A percentile compares a stretch with the other conserved stretches of the same genome.
These are phyloP conservation scores for Melanotaenia duboulayi DNA, from an alignment of 2,113 vertebrate species.

Conservation along the genomic window DNA sequence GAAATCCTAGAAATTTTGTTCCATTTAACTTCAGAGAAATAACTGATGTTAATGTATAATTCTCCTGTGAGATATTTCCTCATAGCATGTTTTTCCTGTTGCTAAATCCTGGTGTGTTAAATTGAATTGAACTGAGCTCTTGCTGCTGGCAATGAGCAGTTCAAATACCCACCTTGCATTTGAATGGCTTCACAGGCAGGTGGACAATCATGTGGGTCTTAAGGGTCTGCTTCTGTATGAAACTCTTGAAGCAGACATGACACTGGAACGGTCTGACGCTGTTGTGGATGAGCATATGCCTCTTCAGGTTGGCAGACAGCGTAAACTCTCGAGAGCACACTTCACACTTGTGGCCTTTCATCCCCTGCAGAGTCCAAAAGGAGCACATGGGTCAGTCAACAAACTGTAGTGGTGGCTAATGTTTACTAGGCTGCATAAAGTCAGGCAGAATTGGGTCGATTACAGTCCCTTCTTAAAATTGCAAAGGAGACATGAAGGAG, in stretches of 20 bases:
- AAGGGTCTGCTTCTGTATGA: constrained; percentile 98
- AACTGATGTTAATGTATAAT: neutral
- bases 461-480: too few species aligned
- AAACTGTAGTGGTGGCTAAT: too few species aligned
- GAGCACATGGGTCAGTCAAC: neutral
- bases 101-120: constrained; percentile 22
- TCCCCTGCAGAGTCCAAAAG: constrained; percentile 82
- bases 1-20: too few species aligned
- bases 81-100: neutral
- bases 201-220: constrained; percentile 99
- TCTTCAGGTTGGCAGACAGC: constrained; percentile 97
- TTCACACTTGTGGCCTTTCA: constrained; percentile 98
- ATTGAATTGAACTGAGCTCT: neutral
- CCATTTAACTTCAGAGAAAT: neutral
- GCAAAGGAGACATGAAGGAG: too few species aligned
- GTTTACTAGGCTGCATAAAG: neutral
- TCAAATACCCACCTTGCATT: constrained; percentile 89
- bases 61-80: neutral
- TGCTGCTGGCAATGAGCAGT: neutral
- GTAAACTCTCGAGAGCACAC: constrained; percentile 98
- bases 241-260: constrained; percentile 99
- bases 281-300: constrained; percentile 98
- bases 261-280: constrained; percentile 97
- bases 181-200: constrained; percentile 96
- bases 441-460: too few species aligned